Evolutionary conservation across 2,888 invertebrate species (phyloP).

Genomic region (Eupithecia subumbrata): DNA sequence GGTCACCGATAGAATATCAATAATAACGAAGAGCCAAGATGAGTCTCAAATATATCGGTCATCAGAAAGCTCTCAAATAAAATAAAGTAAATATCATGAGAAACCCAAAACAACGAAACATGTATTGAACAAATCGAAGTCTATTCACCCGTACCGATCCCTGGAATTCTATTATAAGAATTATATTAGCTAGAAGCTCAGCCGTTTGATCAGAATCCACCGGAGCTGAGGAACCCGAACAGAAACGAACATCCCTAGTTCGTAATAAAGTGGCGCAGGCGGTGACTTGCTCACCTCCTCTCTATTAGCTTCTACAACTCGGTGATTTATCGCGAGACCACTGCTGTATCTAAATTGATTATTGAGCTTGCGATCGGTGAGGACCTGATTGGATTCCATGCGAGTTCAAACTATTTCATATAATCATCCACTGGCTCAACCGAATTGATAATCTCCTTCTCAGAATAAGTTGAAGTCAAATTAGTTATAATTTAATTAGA

Average conservation of each 20-base stretch:
- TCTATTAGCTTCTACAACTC: conserved; percentile 61
- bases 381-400: background rate
- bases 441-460: background rate
- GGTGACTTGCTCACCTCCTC: conserved; percentile 59
- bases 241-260: conserved; percentile 20
- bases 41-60: background rate
- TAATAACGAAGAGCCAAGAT: background rate
- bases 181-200: background rate
- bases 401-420: background rate
- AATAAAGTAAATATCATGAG: background rate
- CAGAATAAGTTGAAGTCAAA: background rate
- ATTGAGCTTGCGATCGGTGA: conserved; percentile 23
- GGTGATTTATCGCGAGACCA: conserved; percentile 55
- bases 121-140: background rate
- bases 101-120: background rate
- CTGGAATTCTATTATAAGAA: background rate
- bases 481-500: background rate
- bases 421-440: background rate
- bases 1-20: background rate
- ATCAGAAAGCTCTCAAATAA: background rate
- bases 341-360: conserved; percentile 43
- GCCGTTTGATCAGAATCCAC: background rate
- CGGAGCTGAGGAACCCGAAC: background rate
- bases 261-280: conserved; percentile 63
- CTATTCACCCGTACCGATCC: background rate